phyloP scores from a whole-genome alignment of 2,113 vertebrate species.

The Phrynosoma blainvillii region DNA sequence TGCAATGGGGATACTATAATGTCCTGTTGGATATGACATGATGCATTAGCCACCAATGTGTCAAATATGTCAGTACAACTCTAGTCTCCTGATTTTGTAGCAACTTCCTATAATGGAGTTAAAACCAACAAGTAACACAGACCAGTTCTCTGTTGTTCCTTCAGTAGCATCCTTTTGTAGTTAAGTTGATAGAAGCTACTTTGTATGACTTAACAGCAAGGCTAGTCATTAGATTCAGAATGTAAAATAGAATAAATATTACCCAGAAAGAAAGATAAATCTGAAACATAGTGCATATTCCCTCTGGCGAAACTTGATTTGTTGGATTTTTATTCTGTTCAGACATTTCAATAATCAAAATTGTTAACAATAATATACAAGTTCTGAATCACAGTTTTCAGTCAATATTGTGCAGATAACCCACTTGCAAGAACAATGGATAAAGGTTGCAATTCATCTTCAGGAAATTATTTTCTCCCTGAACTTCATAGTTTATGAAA shows the following conservation, averaged over 20 bases:
- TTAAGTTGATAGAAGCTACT: neutral
- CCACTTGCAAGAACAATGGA: slow-evolving; percentile 24
- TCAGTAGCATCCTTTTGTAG: neutral
- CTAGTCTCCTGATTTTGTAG: neutral
- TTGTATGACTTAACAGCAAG: neutral
- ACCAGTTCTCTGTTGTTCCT: neutral
- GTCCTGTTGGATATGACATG: neutral
- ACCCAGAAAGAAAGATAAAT: neutral
- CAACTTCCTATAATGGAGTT: slow-evolving; percentile 10
- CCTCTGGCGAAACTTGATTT: neutral
- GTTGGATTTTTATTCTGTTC: slow-evolving; percentile 20
- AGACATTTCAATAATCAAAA: slow-evolving; percentile 9
- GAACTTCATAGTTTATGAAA: slow-evolving; percentile 29
- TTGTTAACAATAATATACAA: slow-evolving; percentile 19
- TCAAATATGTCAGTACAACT: neutral
- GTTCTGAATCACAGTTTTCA: slow-evolving; percentile 8
- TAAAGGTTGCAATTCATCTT: slow-evolving; percentile 29
- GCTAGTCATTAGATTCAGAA: neutral
- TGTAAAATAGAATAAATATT: neutral
- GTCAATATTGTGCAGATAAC: slow-evolving; percentile 7
- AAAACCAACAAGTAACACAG: slow-evolving; percentile 9
- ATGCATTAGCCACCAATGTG: neutral
- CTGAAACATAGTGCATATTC: neutral
- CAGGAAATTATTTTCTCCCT: slow-evolving; percentile 38
- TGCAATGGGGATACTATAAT: neutral